Evolutionary conservation across 35 echinoderm and acorn worm species (phyloP).

Genomic region (Diadema setosum): DNA sequence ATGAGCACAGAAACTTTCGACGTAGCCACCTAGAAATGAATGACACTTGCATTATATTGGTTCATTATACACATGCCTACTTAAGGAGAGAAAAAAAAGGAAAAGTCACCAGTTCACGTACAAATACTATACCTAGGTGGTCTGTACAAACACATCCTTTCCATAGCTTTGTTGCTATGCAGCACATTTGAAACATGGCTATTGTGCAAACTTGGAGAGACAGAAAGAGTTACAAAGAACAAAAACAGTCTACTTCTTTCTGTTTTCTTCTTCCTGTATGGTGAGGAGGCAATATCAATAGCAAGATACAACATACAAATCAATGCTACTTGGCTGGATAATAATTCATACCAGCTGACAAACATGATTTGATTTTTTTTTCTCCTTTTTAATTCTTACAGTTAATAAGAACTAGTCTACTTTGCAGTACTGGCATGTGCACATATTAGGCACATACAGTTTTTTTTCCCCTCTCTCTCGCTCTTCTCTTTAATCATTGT

Average conservation of each 20-base stretch:
- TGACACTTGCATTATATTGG: background rate
- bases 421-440: conserved; percentile 25
- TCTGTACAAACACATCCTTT: background rate
- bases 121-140: conserved; percentile 12
- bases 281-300: background rate
- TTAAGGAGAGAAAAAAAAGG: background rate
- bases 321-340: background rate
- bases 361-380: background rate
- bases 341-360: background rate
- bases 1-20: conserved; percentile 5
- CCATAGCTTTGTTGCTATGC: conserved; percentile 2
- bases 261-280: background rate
- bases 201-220: background rate
- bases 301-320: conserved; percentile 6
- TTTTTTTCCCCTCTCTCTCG: too few species aligned
- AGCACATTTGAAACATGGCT: conserved; percentile 7
- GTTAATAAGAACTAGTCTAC: conserved; percentile 22
- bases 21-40: background rate
- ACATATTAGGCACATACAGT: conserved; percentile 27
- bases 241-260: background rate
- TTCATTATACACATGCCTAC: background rate
- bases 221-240: background rate
- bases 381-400: background rate
- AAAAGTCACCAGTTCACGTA: conserved; percentile 16
- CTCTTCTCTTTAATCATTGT: conserved; percentile 4